phyloP scores from a whole-genome alignment of 2,113 vertebrate species.

The Puffinus mauretanicus region DNA sequence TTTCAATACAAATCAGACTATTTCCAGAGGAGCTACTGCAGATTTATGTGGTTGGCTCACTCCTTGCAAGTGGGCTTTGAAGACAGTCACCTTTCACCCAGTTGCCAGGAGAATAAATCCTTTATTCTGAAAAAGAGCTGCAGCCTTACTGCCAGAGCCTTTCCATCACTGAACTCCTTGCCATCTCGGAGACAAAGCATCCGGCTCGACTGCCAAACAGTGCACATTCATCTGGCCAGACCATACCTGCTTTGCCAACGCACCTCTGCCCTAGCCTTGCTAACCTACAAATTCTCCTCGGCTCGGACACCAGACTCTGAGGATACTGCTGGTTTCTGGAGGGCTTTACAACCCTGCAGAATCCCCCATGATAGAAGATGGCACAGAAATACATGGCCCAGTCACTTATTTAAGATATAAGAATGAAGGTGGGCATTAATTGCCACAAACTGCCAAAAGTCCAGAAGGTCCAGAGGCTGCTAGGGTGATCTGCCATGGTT shows the following conservation, averaged over 20 bases:
- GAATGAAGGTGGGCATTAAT: background rate
- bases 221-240: background rate
- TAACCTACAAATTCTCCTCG: background rate
- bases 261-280: background rate
- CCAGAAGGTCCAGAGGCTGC: background rate
- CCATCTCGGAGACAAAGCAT: background rate
- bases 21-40: background rate
- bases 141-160: background rate
- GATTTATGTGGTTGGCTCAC: background rate
- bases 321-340: background rate
- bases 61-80: background rate
- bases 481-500: accelerated
- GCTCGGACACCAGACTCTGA: background rate
- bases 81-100: background rate
- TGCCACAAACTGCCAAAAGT: background rate
- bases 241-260: background rate
- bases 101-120: background rate
- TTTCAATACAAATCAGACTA: background rate
- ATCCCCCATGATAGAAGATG: background rate
- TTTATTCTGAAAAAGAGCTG: background rate
- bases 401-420: background rate
- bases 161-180: background rate
- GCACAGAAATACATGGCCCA: background rate
- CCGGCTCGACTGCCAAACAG: accelerated
- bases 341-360: background rate